phyloP scores from a whole-genome alignment of 2,113 vertebrate species.

The Rana temporaria region DNA sequence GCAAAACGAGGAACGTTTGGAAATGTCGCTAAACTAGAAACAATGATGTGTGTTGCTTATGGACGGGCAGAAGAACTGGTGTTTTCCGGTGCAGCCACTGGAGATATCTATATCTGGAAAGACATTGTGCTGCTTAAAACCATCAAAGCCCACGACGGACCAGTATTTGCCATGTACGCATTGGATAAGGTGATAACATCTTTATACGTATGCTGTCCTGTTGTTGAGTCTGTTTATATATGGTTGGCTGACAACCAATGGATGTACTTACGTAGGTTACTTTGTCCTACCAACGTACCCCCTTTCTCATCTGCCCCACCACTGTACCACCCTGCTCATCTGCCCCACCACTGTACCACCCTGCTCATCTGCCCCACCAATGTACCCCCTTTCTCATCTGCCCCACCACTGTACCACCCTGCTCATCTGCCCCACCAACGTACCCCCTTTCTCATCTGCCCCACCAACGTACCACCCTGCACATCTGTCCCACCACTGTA shows the following conservation, averaged over 20 bases:
- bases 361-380: too few relatives aligned
- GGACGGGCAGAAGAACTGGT: conserved; percentile 89
- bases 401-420: too few relatives aligned
- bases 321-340: too few relatives aligned
- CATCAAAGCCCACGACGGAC: conserved; percentile 94
- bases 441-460: too few relatives aligned
- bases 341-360: too few relatives aligned
- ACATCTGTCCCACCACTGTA: too few relatives aligned
- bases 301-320: too few relatives aligned
- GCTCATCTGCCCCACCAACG: too few relatives aligned
- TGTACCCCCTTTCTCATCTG: too few relatives aligned
- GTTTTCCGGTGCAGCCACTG: conserved; percentile 91
- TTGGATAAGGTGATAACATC: conserved; percentile 88
- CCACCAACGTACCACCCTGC: too few relatives aligned
- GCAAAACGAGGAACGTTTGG: conserved; percentile 91
- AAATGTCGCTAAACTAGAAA: conserved; percentile 85
- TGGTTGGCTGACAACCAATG: neutral
- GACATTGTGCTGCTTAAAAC: conserved; percentile 89
- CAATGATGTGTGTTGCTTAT: conserved; percentile 94
- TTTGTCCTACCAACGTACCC: too few relatives aligned
- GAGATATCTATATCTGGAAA: conserved; percentile 97
- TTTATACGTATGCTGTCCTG: conserved; percentile 22
- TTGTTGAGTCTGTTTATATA: neutral
- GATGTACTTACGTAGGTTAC: too few relatives aligned
- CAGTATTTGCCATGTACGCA: conserved; percentile 95